Evolutionary conservation across 2,797 vertebrate genomes (phyloP).

Genomic region (Myotis daubentonii): DNA sequence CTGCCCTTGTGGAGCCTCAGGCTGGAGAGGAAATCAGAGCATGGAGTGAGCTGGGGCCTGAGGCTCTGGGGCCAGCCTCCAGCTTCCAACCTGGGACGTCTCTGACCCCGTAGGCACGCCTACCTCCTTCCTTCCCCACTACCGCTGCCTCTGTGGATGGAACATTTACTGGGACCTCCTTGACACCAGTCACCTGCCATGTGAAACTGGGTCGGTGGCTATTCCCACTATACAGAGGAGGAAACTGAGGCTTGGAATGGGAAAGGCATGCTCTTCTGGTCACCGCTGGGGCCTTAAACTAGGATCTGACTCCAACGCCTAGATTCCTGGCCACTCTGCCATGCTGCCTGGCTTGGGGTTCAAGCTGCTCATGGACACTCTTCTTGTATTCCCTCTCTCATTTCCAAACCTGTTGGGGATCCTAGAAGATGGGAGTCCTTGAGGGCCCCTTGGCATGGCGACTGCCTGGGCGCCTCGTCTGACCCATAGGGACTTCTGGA

Average conservation of each 20-base stretch:
- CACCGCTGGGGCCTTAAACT: not conserved
- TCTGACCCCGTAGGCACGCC: not conserved
- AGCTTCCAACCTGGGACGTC: not conserved
- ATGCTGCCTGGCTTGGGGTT: not conserved
- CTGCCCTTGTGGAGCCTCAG: not conserved
- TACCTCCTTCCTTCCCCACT: not conserved
- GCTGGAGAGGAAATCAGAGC: slow-evolving; percentile 8
- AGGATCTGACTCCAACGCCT: slow-evolving; percentile 7
- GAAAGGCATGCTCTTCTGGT: not conserved
- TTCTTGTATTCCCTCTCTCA: not conserved
- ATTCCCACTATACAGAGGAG: not conserved
- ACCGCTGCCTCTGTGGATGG: not conserved
- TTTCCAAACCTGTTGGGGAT: not conserved
- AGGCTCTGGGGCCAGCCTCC: not conserved
- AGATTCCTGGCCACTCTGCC: not conserved
- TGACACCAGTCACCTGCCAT: not conserved
- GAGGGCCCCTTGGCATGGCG: not conserved
- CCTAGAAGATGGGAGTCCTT: not conserved
- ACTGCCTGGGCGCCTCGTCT: slow-evolving; percentile 43
- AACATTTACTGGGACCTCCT: not conserved
- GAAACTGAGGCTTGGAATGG: slow-evolving; percentile 35
- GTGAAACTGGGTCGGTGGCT: not conserved
- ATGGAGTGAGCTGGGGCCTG: not conserved
- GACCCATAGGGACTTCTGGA: slow-evolving; percentile 48
- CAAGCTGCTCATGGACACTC: not conserved